Evolutionary conservation across 2,113 vertebrate genomes (phyloP).

Genomic region (Fukomys damarensis): DNA sequence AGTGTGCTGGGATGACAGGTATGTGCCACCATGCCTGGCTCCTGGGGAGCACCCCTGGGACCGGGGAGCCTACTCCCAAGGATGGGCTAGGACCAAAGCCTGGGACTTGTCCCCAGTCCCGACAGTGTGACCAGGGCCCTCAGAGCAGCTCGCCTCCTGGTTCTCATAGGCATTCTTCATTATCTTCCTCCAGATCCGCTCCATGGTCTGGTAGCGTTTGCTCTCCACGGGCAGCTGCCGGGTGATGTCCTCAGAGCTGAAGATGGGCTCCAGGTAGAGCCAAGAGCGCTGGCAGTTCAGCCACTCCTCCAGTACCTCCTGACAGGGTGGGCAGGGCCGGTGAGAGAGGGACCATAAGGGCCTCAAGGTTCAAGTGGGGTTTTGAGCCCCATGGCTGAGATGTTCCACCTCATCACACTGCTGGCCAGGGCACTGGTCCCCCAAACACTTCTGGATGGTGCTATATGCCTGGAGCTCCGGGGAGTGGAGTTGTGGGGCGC

Average conservation of each 20-base stretch:
- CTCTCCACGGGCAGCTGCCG: constrained; percentile 92
- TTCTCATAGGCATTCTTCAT: constrained; percentile 91
- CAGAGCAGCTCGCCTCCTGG: constrained; percentile 84
- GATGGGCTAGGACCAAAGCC: neutral
- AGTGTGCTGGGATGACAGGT: neutral
- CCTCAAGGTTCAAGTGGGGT: neutral
- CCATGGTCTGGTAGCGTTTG: constrained; percentile 90
- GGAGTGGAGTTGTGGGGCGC: neutral
- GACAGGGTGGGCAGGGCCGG: neutral
- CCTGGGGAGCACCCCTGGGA: neutral
- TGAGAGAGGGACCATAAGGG: neutral
- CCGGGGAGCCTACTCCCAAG: neutral
- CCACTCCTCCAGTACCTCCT: constrained; percentile 97
- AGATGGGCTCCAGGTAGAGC: constrained; percentile 96
- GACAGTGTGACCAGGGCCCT: neutral
- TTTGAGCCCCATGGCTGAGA: neutral
- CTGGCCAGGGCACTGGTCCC: neutral
- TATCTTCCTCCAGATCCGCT: constrained; percentile 90
- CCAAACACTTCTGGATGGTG: neutral
- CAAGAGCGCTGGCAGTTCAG: constrained; percentile 93
- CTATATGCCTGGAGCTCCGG: neutral
- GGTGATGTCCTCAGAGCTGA: constrained; percentile 95
- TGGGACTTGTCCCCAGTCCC: neutral
- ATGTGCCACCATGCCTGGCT: neutral
- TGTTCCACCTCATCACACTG: neutral